A percentile compares a stretch with the other conserved stretches of the same genome.
Evolutionary conservation across 2,888 invertebrate genomes (phyloP).

Genomic region (Pristionchus japonicus): DNA sequence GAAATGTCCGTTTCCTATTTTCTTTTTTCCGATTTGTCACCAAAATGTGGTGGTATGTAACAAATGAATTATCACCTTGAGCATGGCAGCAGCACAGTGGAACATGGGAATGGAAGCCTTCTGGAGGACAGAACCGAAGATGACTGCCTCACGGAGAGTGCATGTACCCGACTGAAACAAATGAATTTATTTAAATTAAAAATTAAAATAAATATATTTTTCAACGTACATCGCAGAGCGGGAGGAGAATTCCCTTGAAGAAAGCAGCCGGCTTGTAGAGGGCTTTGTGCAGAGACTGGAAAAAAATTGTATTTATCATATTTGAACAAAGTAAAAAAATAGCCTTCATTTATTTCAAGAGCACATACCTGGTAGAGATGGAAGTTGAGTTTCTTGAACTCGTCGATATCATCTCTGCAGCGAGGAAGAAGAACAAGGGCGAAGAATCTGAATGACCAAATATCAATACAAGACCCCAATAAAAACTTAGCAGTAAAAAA

Average conservation of each 20-base stretch:
- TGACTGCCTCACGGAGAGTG: constrained; percentile 93
- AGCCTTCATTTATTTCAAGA: background rate
- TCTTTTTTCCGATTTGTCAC: no score
- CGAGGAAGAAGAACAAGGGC: constrained; percentile 91
- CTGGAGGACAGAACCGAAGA: constrained; percentile 91
- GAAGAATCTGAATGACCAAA: constrained; percentile 83
- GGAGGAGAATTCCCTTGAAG: constrained; percentile 88
- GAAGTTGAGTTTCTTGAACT: constrained; percentile 94
- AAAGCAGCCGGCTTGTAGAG: constrained; percentile 97
- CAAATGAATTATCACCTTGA: constrained; percentile 56
- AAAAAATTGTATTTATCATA: constrained; percentile 13
- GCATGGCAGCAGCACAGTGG: constrained; percentile 93
- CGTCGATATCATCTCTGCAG: constrained; percentile 92
- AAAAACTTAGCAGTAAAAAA: background rate
- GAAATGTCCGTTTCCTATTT: no score
- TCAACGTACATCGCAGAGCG: constrained; percentile 78
- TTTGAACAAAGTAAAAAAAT: background rate
- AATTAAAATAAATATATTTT: no score
- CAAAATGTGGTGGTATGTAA: no score
- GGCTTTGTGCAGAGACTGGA: constrained; percentile 86
- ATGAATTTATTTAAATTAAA: no score
- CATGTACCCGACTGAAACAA: constrained; percentile 87
- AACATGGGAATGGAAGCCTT: constrained; percentile 93
- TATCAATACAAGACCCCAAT: background rate
- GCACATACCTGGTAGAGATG: constrained; percentile 87